These are phyloP conservation scores for Pseudanteris insignis DNA, from an alignment of 2,888 invertebrate genomes.

Conservation along the genomic window DNA sequence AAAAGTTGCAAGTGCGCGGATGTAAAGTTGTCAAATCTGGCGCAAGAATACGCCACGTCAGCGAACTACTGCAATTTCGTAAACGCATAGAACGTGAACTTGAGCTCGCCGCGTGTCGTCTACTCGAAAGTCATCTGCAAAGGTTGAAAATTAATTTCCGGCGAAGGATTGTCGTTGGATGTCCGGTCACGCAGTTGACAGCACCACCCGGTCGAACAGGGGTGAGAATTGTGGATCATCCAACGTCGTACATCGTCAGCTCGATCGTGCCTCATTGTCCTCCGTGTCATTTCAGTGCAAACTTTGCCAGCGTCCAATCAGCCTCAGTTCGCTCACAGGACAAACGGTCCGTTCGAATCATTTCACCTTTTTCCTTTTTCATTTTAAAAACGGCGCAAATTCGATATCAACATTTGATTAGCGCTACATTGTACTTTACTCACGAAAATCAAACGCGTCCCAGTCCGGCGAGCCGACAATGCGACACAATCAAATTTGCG, in stretches of 20 bases:
- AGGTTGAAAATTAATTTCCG: conserved; percentile 56
- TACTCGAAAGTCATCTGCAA: conserved; percentile 52
- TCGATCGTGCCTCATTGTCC: conserved; percentile 63
- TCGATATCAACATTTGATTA: conserved; percentile 21
- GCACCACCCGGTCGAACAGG: conserved; percentile 37
- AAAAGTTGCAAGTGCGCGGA: too few relatives aligned
- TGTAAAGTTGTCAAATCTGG: too few relatives aligned
- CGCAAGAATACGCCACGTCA: too few relatives aligned
- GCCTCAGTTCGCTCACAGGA: too few relatives aligned
- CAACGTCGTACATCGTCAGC: conserved; percentile 56
- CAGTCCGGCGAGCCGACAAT: too few relatives aligned
- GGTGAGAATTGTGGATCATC: conserved; percentile 52
- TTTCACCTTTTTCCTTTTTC: conserved; percentile 1
- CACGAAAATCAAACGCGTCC: too few relatives aligned
- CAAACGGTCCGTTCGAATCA: conserved; percentile 4
- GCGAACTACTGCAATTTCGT: too few relatives aligned
- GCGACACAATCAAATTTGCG: too few relatives aligned
- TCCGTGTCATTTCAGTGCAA: conserved; percentile 61
- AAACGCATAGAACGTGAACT: too few relatives aligned
- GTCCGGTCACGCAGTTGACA: conserved; percentile 44
- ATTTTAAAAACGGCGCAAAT: conserved; percentile 12
- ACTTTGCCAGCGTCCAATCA: conserved; percentile 64
- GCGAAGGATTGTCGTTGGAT: conserved; percentile 53
- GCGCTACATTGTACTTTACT: too few relatives aligned
- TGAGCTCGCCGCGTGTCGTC: too few relatives aligned